A percentile compares a stretch with the other conserved stretches of the same genome.
phyloP scores from a whole-genome alignment of 2,797 vertebrate species.

The Myotis myotis region DNA sequence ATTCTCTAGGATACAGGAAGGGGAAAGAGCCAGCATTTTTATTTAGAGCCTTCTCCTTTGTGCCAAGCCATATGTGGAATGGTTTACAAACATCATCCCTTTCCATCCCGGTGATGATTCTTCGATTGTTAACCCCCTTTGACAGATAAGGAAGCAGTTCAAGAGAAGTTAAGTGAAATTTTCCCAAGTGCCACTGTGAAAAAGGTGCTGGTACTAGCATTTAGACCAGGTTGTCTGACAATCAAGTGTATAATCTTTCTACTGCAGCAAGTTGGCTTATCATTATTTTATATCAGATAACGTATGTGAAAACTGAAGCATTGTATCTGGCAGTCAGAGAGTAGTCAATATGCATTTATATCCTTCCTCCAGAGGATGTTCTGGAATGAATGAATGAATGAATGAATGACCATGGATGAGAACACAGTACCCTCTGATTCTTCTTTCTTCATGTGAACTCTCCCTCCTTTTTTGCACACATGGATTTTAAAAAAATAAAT shows the following conservation, averaged over 20 bases:
- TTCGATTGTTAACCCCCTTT: conserved; percentile 30
- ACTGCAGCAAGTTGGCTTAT: background rate
- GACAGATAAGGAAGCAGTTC: conserved; percentile 34
- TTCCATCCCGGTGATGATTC: background rate
- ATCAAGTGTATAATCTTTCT: background rate
- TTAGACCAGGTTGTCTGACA: conserved; percentile 18
- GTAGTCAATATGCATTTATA: background rate
- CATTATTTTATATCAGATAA: background rate
- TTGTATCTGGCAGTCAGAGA: background rate
- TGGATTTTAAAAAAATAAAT: background rate
- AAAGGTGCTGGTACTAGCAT: background rate
- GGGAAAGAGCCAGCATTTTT: conserved; percentile 58
- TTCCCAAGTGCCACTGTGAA: background rate
- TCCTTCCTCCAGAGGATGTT: background rate
- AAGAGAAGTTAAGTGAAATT: background rate
- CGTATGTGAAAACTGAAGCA: background rate
- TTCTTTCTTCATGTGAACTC: background rate
- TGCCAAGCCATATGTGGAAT: conserved; percentile 55
- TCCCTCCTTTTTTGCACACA: background rate
- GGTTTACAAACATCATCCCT: background rate
- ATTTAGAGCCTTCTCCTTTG: conserved; percentile 16
- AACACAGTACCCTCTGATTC: background rate
- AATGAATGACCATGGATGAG: background rate
- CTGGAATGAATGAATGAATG: background rate
- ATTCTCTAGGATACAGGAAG: conserved; percentile 16